These are phyloP conservation scores for Dyspetes luteomarginatus DNA, from an alignment of 2,888 invertebrate species.

Conservation along the genomic window DNA sequence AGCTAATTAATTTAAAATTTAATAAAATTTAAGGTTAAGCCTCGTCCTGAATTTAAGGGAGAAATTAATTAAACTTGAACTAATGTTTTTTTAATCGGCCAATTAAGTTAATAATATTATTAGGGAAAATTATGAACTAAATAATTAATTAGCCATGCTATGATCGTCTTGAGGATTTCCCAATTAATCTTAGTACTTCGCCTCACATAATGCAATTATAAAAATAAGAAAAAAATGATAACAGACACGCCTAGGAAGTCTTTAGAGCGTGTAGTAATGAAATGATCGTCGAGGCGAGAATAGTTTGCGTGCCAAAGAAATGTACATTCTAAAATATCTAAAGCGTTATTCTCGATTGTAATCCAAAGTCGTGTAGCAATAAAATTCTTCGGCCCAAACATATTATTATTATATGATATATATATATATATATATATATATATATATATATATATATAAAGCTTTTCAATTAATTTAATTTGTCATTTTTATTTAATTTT, in stretches of 20 bases:
- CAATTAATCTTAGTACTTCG: slow-evolving; percentile 14
- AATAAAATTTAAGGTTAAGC: too few species aligned
- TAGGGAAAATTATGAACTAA: too few species aligned
- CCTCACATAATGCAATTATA: slow-evolving; percentile 8
- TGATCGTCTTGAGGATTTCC: background rate
- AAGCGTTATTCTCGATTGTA: slow-evolving; percentile 51
- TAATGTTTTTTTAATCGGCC: background rate
- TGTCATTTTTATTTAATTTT: background rate
- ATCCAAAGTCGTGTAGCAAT: slow-evolving; percentile 32
- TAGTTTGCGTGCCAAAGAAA: slow-evolving; percentile 54
- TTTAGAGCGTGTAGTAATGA: slow-evolving; percentile 29
- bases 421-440: too few species aligned
- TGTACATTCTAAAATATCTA: slow-evolving; percentile 48
- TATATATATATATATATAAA: too few species aligned
- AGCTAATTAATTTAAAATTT: too few species aligned
- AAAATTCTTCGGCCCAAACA: slow-evolving; percentile 25
- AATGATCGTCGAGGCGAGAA: slow-evolving; percentile 18
- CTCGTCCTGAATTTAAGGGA: background rate
- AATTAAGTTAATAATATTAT: background rate
- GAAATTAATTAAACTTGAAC: background rate
- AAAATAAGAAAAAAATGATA: background rate
- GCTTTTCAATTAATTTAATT: too few species aligned
- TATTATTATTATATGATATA: slow-evolving; percentile 2
- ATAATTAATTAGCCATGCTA: slow-evolving; percentile 11
- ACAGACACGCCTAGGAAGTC: slow-evolving; percentile 28